Conservation (phyloP, 2,113 vertebrate species). For the Chunga burmeisteri region DNA sequence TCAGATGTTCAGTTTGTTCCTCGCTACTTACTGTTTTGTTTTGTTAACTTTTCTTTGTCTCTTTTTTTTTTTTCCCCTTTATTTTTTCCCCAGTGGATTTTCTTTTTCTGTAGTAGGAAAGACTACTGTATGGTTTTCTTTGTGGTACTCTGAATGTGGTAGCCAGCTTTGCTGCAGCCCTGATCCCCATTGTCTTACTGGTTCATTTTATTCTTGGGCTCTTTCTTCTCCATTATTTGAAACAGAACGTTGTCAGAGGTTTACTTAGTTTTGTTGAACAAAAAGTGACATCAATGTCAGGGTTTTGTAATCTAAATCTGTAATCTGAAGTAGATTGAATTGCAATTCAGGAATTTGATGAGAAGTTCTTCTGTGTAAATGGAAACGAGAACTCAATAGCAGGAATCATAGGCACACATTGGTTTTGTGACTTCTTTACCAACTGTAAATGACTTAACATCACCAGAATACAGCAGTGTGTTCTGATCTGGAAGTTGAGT, state of each 20-base stretch:
- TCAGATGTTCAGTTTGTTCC: background rate
- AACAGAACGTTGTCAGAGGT: background rate
- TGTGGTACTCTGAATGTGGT: background rate
- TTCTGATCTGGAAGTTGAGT: background rate
- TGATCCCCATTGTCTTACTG: background rate
- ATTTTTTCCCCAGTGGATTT: rapidly evolving
- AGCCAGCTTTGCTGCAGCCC: background rate
- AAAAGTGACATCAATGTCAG: background rate
- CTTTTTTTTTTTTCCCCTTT: background rate
- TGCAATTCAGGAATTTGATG: background rate
- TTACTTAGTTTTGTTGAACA: background rate
- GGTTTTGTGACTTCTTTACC: background rate
- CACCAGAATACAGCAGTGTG: no score
- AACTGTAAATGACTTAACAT: background rate
- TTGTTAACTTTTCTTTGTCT: background rate
- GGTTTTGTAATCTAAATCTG: background rate
- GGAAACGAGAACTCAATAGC: background rate
- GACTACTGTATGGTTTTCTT: background rate
- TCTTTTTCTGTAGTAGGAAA: background rate
- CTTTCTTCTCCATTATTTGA: background rate
- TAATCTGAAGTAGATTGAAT: background rate
- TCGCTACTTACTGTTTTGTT: background rate
- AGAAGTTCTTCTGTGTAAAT: background rate
- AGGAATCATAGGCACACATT: background rate
- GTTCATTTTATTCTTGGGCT: background rate